These are phyloP conservation scores for Nerophis ophidion DNA, from an alignment of 2,113 vertebrate genomes.

Conservation along the genomic window DNA sequence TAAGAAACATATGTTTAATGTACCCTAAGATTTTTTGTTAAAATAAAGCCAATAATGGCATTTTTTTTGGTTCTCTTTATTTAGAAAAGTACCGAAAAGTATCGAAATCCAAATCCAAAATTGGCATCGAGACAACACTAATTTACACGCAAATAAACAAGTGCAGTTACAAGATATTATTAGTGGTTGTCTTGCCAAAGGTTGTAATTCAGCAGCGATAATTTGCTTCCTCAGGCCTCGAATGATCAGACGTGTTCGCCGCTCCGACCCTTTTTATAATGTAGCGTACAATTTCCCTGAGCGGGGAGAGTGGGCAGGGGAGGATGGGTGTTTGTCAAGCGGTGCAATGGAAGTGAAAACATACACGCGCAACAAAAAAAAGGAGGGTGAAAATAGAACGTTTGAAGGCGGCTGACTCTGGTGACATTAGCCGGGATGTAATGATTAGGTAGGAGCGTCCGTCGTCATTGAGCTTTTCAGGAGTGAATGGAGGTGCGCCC, in stretches of 20 bases:
- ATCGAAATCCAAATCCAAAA: too few relatives aligned
- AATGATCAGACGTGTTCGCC: constrained; percentile 88
- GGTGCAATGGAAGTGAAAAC: constrained; percentile 45
- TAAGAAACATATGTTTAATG: too few relatives aligned
- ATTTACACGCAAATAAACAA: too few relatives aligned
- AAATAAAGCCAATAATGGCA: too few relatives aligned
- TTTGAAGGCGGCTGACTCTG: constrained; percentile 78
- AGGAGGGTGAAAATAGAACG: constrained; percentile 54
- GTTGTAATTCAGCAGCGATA: constrained; percentile 98
- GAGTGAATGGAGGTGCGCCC: constrained; percentile 78
- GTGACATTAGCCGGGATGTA: constrained; percentile 86
- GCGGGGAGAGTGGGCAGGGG: background rate
- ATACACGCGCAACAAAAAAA: constrained; percentile 21
- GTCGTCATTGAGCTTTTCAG: constrained; percentile 74
- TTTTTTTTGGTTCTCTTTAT: too few relatives aligned
- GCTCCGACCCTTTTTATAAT: constrained; percentile 93
- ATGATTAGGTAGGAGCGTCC: constrained; percentile 80
- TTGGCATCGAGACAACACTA: too few relatives aligned
- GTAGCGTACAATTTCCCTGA: constrained; percentile 79
- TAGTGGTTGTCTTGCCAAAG: constrained; percentile 59
- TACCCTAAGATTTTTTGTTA: too few relatives aligned
- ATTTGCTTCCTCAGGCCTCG: constrained; percentile 90
- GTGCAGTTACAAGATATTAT: constrained; percentile 17
- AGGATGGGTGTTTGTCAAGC: constrained; percentile 52
- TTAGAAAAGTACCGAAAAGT: too few relatives aligned